Evolutionary conservation across 2,113 vertebrate genomes (phyloP).

Genomic region (Chinchilla lanigera): DNA sequence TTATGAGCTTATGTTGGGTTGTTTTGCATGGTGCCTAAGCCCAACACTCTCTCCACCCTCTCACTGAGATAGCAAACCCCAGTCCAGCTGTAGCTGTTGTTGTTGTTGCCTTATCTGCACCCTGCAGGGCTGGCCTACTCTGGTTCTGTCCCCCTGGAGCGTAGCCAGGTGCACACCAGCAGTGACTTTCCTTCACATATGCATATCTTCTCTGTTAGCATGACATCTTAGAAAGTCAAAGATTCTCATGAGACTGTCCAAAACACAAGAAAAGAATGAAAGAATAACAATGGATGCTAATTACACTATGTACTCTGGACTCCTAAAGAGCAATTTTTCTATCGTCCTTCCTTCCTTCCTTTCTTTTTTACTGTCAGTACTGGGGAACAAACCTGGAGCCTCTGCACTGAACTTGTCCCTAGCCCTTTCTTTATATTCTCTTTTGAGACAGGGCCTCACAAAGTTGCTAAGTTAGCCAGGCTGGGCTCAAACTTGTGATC

Average conservation of each 20-base stretch:
- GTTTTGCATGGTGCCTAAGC: not conserved
- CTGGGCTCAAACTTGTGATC: not conserved
- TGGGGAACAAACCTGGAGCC: not conserved
- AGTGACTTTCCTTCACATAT: not conserved
- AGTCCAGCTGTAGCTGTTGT: not conserved
- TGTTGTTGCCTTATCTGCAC: not conserved
- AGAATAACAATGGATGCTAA: not conserved
- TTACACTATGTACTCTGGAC: not conserved
- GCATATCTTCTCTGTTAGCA: not conserved
- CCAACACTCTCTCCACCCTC: not conserved
- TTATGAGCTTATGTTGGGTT: not conserved
- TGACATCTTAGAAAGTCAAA: not conserved
- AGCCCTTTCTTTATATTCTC: not conserved
- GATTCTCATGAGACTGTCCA: not conserved
- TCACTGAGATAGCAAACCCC: not conserved
- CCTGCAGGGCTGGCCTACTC: accelerated
- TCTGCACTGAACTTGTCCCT: not conserved
- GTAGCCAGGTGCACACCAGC: not conserved
- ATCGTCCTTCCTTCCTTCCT: not conserved
- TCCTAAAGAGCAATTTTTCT: not conserved
- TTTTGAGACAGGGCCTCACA: not conserved
- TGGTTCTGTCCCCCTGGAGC: not conserved
- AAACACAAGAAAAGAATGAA: not conserved
- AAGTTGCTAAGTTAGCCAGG: not conserved
- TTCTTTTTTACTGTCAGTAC: not conserved